Conservation (phyloP, 53 echinoderm and acorn worm genomes). For the Mesocentrotus franciscanus region DNA sequence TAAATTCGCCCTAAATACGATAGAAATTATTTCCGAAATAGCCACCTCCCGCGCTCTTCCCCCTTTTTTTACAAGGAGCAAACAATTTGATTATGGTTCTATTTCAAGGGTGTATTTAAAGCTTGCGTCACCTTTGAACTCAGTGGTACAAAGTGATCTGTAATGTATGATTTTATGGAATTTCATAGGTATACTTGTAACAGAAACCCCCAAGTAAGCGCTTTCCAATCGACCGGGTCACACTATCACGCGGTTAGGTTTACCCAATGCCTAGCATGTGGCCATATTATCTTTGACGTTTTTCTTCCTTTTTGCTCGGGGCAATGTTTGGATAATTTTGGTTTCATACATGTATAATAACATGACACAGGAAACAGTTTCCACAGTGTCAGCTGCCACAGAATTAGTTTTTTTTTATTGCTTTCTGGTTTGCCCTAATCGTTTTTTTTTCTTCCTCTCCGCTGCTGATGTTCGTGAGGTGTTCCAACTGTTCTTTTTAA, state of each 20-base stretch:
- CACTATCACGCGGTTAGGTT: constrained; percentile 40
- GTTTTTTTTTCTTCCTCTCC: background rate
- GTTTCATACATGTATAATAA: constrained; percentile 62
- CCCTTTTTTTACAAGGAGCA: background rate
- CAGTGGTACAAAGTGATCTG: constrained; percentile 35
- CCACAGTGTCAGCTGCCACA: constrained; percentile 49
- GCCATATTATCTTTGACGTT: constrained; percentile 63
- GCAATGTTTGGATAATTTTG: constrained; percentile 66
- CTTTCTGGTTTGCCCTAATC: constrained; percentile 19
- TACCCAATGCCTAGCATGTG: constrained; percentile 62
- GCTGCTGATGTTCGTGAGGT: background rate
- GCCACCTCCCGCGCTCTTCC: constrained; percentile 7
- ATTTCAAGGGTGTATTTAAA: constrained; percentile 28
- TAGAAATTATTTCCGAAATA: background rate
- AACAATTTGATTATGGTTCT: constrained; percentile 33
- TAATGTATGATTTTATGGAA: constrained; percentile 33
- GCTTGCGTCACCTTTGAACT: constrained; percentile 38
- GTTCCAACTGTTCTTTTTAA: constrained; percentile 17
- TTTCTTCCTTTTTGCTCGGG: constrained; percentile 35
- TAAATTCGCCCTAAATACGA: background rate
- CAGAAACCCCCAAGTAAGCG: constrained; percentile 56
- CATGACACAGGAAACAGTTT: constrained; percentile 54
- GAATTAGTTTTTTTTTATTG: background rate
- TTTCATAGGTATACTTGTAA: constrained; percentile 18
- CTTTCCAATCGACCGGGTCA: constrained; percentile 58